These are phyloP conservation scores for Drosophila mayaguana DNA, from an alignment of 2,888 invertebrate genomes.

Conservation along the genomic window DNA sequence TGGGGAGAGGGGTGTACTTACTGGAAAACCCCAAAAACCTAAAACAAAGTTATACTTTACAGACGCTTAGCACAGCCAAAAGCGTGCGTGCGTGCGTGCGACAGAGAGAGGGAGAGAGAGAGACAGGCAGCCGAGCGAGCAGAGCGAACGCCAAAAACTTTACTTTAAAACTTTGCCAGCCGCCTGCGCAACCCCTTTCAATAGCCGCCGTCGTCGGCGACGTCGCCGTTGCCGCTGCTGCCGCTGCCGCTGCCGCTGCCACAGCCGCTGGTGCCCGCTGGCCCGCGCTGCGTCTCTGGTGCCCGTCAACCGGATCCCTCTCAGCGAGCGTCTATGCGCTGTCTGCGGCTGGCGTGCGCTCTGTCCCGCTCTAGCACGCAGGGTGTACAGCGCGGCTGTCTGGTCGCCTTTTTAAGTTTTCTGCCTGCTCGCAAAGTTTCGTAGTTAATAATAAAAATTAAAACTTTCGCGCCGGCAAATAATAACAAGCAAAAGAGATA, in stretches of 20 bases:
- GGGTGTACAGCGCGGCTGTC: conserved; percentile 28
- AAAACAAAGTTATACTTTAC: conserved; percentile 81
- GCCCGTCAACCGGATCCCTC: conserved; percentile 38
- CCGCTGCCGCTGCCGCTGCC: neutral
- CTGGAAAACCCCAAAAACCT: conserved; percentile 76
- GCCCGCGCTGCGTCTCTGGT: neutral
- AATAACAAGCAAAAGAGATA: conserved; percentile 75
- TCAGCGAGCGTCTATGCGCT: conserved; percentile 59
- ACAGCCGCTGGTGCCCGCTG: neutral
- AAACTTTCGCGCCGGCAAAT: conserved; percentile 82
- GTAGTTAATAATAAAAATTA: conserved; percentile 82
- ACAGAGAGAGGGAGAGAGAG: conserved; percentile 10
- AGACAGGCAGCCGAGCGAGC: conserved; percentile 3
- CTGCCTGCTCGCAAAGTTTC: conserved; percentile 73
- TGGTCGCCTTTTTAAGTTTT: conserved; percentile 73
- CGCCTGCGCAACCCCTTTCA: conserved; percentile 58
- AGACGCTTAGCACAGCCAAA: conserved; percentile 66
- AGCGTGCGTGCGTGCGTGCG: conserved; percentile 30
- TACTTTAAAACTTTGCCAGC: conserved; percentile 80
- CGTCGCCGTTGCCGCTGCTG: neutral
- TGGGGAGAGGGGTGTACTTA: neutral
- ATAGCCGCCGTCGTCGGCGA: conserved; percentile 13
- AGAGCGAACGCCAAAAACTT: conserved; percentile 69
- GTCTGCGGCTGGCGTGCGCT: conserved; percentile 35
- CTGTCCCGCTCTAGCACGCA: conserved; percentile 18